Base-by-base conservation (phyloP, 2,888 invertebrate genomes). In the Agriopis aurantiaria region DNA sequence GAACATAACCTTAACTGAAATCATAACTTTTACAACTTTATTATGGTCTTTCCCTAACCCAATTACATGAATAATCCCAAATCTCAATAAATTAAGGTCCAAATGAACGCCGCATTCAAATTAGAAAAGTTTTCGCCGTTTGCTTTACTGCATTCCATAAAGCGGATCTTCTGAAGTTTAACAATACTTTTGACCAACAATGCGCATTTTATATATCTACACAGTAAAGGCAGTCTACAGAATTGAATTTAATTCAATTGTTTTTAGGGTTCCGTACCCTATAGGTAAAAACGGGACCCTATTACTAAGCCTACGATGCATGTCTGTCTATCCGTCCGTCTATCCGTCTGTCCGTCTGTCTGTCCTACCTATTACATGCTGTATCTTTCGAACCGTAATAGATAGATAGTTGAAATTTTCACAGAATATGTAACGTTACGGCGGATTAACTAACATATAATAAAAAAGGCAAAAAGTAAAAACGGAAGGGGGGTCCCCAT, bases 111-210 rank as follows among this genome's bases (percentile, higher is more conserved):
- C 62, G 65, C 49, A 69, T 68, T 33, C 66, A 67, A 72, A 75
- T 77, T 70, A 70, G 73, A 76, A 75, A 76, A 76, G 63, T 76
- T 76, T 69, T 14, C 12, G 1, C 48, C n/a, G 53, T 69, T 68
- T 69, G 49, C 56, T 69, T 73, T 72, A 61, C 63, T 73, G 71
- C 75, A 75, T 71, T 65, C 69, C 52, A 69, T 75, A 74, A 73
- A 69, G 65, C n/a, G 71, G 68, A 72, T 71, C 68, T 67, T 56
- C 45, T 8, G 62, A 65, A 66, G 53, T 62, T 70, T 66, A 60
- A 65, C 49, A 40, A 55, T 51, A 17, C 2, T 23, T 57, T 58
- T 65, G 60, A 65, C 69, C 69, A 61, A 51, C 51, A 56, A 46
- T 56, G 10, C 14, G 49, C 8, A 23, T 6, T 45, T 45, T 17